Evolutionary conservation across 2,113 vertebrate species (phyloP), one percentile per base, ranked within the genome.

Genomic region (Haliaeetus leucogaster): DNA sequence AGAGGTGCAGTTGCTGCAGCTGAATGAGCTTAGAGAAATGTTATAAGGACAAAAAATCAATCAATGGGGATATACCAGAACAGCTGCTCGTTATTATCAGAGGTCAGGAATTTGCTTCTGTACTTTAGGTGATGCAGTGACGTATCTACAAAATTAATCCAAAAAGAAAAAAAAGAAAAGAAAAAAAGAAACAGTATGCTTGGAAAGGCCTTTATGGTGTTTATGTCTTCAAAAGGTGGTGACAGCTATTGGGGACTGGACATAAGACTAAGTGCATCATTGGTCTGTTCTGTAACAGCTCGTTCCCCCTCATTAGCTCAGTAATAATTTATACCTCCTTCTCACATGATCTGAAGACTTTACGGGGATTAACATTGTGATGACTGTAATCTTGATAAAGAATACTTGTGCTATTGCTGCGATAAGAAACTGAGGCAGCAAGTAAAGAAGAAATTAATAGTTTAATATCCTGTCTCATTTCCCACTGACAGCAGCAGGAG

Each of bases 391-490:
- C 83, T 87, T 62, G 81, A 92, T 94, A 70, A 34, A 74, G 61
- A 82, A 18, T 36, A 10, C 18, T 91, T 63, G 53, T 82, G 62
- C 67, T 95, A 2, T 21, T 77, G 70, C 85, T 53, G 67, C 82
- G 87, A 80, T 86, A 95, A 92, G 89, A 95, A 96, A 94, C 83
- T 95, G 94, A 94, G 95, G 92, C 72, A 63, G 68, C 1, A 18
- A 74, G 36, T 30, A 45, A 45, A 61, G 71, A 25, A 70, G 36
- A 94, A 84, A 90, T 86, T 89, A 89, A 86, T 87, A 23, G 83
- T 87, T 96, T 95, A 91, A 97, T 95, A 96, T 97, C 94, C 91
- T 95, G 91, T 55, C 71, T 79, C 66, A 20, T 82, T 87, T 97
- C 68, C 78, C 86, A n/a, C 66, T 30, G 83, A 56, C 43, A 76